Evolutionary conservation across 2,797 vertebrate genomes (phyloP).

Genomic region (Taenioides sp.): DNA sequence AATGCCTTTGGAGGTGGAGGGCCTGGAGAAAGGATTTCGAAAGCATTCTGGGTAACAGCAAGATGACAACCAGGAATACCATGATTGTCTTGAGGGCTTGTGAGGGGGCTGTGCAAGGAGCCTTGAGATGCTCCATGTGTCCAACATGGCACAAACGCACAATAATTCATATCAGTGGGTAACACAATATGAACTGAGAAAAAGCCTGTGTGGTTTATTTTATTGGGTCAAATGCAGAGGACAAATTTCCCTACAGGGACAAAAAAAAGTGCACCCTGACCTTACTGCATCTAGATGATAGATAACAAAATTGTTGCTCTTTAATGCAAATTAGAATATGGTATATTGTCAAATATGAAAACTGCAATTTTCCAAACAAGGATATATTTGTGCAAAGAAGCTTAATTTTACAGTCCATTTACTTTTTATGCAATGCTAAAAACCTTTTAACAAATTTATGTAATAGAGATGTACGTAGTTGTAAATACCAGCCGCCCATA

Average conservation of each 20-base stretch:
- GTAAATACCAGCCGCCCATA: not conserved
- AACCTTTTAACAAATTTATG: too few relatives aligned
- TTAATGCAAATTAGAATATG: too few relatives aligned
- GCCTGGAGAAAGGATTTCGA: slow-evolving; percentile 62
- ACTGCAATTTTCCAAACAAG: too few relatives aligned
- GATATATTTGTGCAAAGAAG: too few relatives aligned
- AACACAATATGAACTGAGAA: not conserved
- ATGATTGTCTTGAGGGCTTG: slow-evolving; percentile 56
- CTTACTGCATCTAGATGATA: too few relatives aligned
- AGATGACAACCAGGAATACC: slow-evolving; percentile 66
- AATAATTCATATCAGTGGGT: not conserved
- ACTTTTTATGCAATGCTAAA: too few relatives aligned
- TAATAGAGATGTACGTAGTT: not conserved
- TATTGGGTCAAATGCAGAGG: not conserved
- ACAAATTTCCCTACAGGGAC: too few relatives aligned
- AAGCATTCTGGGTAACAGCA: slow-evolving; percentile 57
- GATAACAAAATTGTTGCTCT: too few relatives aligned
- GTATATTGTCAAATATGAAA: too few relatives aligned
- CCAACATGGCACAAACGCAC: slow-evolving; percentile 11
- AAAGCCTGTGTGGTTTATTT: not conserved
- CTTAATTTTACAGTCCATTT: too few relatives aligned
- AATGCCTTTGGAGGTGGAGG: slow-evolving; percentile 53
- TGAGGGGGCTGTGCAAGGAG: slow-evolving; percentile 36
- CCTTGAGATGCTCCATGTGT: slow-evolving; percentile 27
- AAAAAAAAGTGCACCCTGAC: too few relatives aligned